Percentiles rank a stretch among this genome's conserved stretches.
These are phyloP conservation scores for Macrotis lagotis DNA, from an alignment of 2,113 vertebrate species.

Conservation along the genomic window DNA sequence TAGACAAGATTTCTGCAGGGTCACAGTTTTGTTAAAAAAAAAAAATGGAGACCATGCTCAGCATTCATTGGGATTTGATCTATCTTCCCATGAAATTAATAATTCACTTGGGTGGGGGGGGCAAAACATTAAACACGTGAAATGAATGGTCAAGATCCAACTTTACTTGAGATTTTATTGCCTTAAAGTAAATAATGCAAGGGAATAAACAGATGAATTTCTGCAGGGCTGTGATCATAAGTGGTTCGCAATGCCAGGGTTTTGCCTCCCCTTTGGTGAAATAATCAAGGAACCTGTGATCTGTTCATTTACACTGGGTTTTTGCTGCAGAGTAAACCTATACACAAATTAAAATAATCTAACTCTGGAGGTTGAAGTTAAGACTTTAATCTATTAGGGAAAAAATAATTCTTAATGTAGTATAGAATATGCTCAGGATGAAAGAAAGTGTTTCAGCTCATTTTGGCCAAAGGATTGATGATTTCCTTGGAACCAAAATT, in stretches of 20 bases:
- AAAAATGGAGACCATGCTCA: accelerated
- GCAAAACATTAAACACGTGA: not conserved
- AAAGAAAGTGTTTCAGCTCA: not conserved
- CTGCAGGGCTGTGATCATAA: not conserved
- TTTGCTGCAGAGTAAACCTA: not conserved
- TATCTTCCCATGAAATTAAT: not conserved
- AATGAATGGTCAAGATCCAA: not conserved
- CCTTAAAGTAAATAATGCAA: not conserved
- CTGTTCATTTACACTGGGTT: not conserved
- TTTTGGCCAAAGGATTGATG: not conserved
- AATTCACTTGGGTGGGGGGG: not conserved
- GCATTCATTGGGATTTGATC: not conserved
- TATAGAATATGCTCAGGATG: not conserved
- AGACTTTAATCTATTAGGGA: not conserved
- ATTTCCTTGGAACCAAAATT: not conserved
- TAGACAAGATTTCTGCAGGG: accelerated
- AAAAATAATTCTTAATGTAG: not conserved
- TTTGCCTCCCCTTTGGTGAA: not conserved
- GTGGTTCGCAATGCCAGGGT: not conserved
- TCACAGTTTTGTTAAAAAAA: not conserved
- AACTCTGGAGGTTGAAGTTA: not conserved
- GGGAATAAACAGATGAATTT: not conserved
- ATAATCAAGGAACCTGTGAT: accelerated
- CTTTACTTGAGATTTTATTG: not conserved
- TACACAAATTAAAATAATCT: not conserved